Evolutionary conservation across 2,113 vertebrate genomes (phyloP), one percentile per base, ranked within the genome.

Genomic region (Tympanuchus pallidicinctus): DNA sequence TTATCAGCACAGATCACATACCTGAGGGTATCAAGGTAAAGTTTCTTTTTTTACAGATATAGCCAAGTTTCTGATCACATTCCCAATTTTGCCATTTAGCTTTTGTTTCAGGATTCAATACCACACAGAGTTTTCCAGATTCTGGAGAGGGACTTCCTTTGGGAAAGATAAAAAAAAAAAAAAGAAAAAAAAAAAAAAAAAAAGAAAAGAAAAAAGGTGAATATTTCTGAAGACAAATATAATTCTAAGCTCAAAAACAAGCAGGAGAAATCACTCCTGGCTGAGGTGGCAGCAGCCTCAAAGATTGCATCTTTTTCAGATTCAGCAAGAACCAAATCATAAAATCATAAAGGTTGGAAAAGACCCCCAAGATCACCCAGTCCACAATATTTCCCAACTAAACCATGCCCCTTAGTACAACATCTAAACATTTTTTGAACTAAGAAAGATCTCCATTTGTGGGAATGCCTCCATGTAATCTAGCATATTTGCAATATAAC

Each of bases 21-120:
- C 98, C 97, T 78, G 96, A 88, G 67, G 95, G 95, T 89, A 96
- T 75, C 54, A 93, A 73, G 24, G 97, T 98, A 10, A 97, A 94
- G 71, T 98, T 98, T 84, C 97, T 98, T 94, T 98, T 99, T 73
- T 99, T 97, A 92, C 99, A 99, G 93, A 99, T 98, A 72, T 99
- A 99, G 59, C 99, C 99, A 34, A 99, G 97, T 91, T 98, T 99
- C 95, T 98, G 97, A 73, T 90, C 90, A 87, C 99, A 99, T 63
- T 95, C 82, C 34, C 38, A 91, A 76, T 97, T 98, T 84, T 99
- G 98, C 99, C 99, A 99, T 74, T 98, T 99, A 12, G 98, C 98
- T 69, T 97, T 98, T 96, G 97, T 98, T 70, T 96, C 98, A 54
- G 98, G 95, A 92, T 99, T 99, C 25, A 99, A 90, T 50, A 97